Percentiles rank a stretch among this genome's conserved stretches.
Evolutionary conservation across 2,888 invertebrate species (phyloP).

Genomic region (Lasioglossum marginatum): DNA sequence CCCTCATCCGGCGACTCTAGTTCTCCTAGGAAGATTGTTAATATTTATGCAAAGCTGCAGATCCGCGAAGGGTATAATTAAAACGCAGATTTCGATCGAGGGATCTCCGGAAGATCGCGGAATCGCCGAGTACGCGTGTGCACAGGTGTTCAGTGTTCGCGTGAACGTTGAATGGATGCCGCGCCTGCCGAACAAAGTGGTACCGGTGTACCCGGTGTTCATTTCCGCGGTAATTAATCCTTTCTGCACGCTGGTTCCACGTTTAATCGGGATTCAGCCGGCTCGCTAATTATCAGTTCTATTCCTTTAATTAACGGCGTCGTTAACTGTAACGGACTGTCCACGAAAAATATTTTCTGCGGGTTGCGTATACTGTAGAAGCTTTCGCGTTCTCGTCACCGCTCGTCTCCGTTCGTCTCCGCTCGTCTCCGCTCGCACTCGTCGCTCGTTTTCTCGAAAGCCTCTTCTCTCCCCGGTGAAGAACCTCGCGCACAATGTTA

Average conservation of each 20-base stretch:
- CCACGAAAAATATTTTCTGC: slow-evolving; percentile 36
- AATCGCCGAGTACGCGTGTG: neutral
- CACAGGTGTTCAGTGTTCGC: neutral
- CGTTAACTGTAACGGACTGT: slow-evolving; percentile 42
- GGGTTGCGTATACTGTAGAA: neutral
- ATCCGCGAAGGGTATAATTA: neutral
- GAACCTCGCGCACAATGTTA: slow-evolving; percentile 42
- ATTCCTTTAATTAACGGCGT: slow-evolving; percentile 47
- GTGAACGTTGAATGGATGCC: slow-evolving; percentile 9
- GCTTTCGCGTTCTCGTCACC: neutral
- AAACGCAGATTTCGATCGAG: neutral
- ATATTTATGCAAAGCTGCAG: neutral
- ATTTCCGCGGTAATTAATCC: slow-evolving; percentile 41
- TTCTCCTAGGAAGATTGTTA: neutral
- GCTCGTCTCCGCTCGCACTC: neutral
- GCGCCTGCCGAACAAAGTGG: neutral
- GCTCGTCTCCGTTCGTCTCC: neutral
- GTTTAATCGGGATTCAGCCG: slow-evolving; percentile 40
- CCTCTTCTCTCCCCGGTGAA: neutral
- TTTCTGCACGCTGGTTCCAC: neutral
- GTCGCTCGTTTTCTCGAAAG: slow-evolving; percentile 35
- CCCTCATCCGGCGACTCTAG: neutral
- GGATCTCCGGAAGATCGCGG: neutral
- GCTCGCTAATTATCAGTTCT: slow-evolving; percentile 37
- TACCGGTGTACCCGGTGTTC: slow-evolving; percentile 9